Evolutionary conservation across 1,140 invertebrate genomes (phyloP).

Genomic region (Apis laboriosa): DNA sequence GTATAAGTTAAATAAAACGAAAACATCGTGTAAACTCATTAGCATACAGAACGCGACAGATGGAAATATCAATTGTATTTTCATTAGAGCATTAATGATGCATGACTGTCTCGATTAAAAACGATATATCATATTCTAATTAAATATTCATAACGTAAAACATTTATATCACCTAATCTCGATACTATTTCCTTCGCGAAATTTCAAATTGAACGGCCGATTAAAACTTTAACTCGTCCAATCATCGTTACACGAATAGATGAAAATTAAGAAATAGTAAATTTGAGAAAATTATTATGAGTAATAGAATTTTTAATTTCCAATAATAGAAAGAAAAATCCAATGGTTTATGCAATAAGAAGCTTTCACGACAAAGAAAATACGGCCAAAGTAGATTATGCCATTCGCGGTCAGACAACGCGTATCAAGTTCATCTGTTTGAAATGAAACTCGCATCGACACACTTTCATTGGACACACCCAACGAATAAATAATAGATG

Average conservation of each 20-base stretch:
- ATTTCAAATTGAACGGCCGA: not conserved
- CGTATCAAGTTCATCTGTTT: conserved; percentile 20
- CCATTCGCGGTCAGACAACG: conserved; percentile 8
- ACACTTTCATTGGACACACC: not conserved
- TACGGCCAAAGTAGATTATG: conserved; percentile 24
- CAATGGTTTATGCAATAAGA: not conserved
- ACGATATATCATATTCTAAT: not conserved
- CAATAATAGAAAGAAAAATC: not conserved
- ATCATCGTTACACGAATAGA: too few relatives aligned
- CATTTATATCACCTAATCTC: not conserved
- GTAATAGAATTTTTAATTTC: not conserved
- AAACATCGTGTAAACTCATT: conserved; percentile 13
- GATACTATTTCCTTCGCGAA: not conserved
- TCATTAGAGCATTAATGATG: conserved; percentile 22
- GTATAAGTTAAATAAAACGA: not conserved
- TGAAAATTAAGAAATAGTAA: not conserved
- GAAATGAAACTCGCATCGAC: conserved; percentile 5
- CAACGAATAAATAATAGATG: not conserved
- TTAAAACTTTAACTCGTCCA: not conserved
- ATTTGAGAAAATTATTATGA: too few relatives aligned
- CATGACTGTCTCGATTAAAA: not conserved
- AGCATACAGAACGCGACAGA: not conserved
- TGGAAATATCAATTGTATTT: conserved; percentile 12
- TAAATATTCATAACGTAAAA: conserved; percentile 6
- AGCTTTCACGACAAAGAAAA: not conserved